A percentile compares a stretch with the other conserved stretches of the same genome.
phyloP scores from a whole-genome alignment of 2,888 invertebrate genomes.

The Oscheius sp. region DNA sequence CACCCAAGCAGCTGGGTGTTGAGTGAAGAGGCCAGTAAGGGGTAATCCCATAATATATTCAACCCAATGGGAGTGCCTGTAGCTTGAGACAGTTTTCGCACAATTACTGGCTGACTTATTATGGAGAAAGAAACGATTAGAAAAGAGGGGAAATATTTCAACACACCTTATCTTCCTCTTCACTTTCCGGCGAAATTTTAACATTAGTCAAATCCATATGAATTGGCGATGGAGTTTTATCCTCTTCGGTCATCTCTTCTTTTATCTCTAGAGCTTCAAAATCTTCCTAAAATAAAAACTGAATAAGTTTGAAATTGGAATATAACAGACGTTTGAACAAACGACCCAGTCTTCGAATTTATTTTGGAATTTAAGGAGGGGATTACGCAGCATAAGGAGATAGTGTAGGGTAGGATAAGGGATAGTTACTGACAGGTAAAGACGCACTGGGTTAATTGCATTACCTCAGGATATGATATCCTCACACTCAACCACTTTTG shows the following conservation, averaged over 20 bases:
- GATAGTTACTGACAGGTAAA: too few species aligned
- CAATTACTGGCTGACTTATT: neutral
- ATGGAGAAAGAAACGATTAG: neutral
- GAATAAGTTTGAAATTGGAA: neutral
- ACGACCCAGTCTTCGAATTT: too few species aligned
- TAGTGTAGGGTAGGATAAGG: too few species aligned
- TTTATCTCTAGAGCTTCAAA: neutral
- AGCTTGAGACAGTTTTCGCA: neutral
- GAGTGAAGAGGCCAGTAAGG: conserved; percentile 4
- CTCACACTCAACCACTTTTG: too few species aligned
- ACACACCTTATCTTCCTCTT: conserved; percentile 15
- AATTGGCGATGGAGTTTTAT: neutral
- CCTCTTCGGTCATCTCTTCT: neutral
- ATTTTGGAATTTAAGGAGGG: too few species aligned
- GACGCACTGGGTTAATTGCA: too few species aligned
- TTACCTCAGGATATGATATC: too few species aligned
- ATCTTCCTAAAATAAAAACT: neutral
- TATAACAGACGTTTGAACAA: neutral
- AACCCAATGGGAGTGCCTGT: neutral
- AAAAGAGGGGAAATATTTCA: neutral
- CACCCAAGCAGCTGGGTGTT: neutral
- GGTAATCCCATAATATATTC: neutral
- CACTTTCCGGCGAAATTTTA: neutral
- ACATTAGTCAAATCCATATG: neutral
- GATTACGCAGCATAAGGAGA: too few species aligned